Evolutionary conservation across 2,888 invertebrate genomes (phyloP).

Genomic region (Pelosia muscerda): DNA sequence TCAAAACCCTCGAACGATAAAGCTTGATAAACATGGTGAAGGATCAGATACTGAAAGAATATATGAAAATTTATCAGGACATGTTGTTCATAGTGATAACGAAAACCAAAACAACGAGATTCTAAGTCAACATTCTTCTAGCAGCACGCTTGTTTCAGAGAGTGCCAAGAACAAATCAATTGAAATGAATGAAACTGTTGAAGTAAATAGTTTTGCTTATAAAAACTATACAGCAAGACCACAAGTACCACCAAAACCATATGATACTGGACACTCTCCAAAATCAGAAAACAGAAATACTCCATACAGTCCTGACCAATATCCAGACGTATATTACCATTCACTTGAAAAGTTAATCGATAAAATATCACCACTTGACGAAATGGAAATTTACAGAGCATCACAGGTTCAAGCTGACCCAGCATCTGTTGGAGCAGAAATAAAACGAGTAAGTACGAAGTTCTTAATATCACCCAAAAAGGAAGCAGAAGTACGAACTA

Average conservation of each 20-base stretch:
- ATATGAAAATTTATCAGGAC: slow-evolving; percentile 76
- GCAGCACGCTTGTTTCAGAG: slow-evolving; percentile 78
- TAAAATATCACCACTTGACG: slow-evolving; percentile 68
- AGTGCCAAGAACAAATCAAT: slow-evolving; percentile 59
- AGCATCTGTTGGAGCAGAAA: slow-evolving; percentile 80
- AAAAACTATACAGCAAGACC: slow-evolving; percentile 66
- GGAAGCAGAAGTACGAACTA: slow-evolving; percentile 80
- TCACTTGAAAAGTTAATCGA: slow-evolving; percentile 75
- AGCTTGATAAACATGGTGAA: slow-evolving; percentile 57
- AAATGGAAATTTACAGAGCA: slow-evolving; percentile 73
- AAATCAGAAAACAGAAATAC: slow-evolving; percentile 44
- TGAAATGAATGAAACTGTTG: slow-evolving; percentile 41
- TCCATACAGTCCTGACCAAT: slow-evolving; percentile 47
- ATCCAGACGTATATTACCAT: slow-evolving; percentile 80
- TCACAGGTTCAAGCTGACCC: slow-evolving; percentile 68
- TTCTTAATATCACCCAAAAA: slow-evolving; percentile 82
- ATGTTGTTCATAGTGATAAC: slow-evolving; percentile 54
- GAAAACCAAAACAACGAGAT: slow-evolving; percentile 57
- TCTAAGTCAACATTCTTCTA: slow-evolving; percentile 73
- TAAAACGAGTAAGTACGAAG: slow-evolving; percentile 80
- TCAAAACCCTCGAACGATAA: slow-evolving; percentile 69
- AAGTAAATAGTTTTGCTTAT: slow-evolving; percentile 42
- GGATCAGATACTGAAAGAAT: slow-evolving; percentile 66
- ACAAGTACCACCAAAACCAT: slow-evolving; percentile 69
- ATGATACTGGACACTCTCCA: slow-evolving; percentile 53